Evolutionary conservation across 2,797 vertebrate species (phyloP).

Genomic region (Pseudochirops corinnae): DNA sequence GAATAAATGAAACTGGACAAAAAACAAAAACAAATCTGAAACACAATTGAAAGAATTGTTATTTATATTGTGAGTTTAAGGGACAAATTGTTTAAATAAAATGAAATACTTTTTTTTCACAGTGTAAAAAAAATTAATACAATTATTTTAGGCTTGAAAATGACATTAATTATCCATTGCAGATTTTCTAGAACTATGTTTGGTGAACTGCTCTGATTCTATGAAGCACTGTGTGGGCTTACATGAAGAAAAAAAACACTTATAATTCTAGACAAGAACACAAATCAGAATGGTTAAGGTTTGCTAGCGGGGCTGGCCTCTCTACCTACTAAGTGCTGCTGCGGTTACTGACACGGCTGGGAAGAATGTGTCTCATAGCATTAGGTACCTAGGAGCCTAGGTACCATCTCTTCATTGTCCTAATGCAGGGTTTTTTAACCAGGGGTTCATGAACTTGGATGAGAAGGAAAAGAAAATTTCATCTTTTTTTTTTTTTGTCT

Average conservation of each 20-base stretch:
- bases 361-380: neutral
- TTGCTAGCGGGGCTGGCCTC: neutral
- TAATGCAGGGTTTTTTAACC: neutral
- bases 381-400: neutral
- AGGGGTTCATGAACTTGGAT: neutral
- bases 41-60: neutral
- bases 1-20: neutral
- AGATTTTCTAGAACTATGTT: neutral
- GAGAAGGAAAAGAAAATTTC: neutral
- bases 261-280: neutral
- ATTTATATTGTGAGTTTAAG: neutral
- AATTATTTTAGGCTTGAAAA: neutral
- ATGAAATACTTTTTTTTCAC: neutral
- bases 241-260: neutral
- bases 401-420: neutral
- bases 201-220: neutral
- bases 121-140: neutral
- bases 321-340: neutral
- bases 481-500: neutral
- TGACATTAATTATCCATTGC: neutral
- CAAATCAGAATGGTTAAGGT: neutral
- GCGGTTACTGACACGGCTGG: neutral
- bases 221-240: neutral
- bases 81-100: neutral
- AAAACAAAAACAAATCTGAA: constrained; percentile 21